Conservation (phyloP, 2,113 vertebrate species). For the Hirundichthys speculiger region DNA sequence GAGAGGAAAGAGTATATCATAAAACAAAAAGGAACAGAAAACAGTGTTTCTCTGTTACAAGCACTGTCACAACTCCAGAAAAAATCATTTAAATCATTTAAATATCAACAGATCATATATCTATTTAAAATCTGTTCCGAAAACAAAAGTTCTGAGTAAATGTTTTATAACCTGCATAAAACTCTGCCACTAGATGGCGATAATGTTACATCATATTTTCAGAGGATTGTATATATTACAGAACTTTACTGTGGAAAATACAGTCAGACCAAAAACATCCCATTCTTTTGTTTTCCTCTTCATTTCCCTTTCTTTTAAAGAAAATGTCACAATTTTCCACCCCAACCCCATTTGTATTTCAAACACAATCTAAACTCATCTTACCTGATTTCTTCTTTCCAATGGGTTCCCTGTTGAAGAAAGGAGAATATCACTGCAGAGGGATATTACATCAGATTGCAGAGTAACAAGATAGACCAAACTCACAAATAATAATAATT, state of each 20-base stretch:
- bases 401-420: constrained; percentile 87
- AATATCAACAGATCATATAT: background rate
- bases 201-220: background rate
- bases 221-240: no score
- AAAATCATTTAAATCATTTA: background rate
- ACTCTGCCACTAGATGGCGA: constrained; percentile 58
- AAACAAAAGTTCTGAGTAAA: background rate
- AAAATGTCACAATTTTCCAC: no score
- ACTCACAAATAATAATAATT: background rate
- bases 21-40: constrained; percentile 12
- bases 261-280: no score
- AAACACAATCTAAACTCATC: constrained; percentile 31
- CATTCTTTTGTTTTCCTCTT: no score
- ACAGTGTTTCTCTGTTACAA: background rate
- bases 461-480: background rate
- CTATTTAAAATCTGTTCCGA: background rate
- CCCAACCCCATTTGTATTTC: no score
- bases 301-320: no score
- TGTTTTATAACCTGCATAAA: background rate
- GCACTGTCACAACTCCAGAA: background rate
- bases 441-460: background rate
- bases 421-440: constrained; percentile 27
- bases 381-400: constrained; percentile 96
- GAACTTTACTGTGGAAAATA: no score
- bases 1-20: constrained; percentile 21